Evolutionary conservation across 2,888 invertebrate genomes (phyloP).

Genomic region (Trachelus stipa): DNA sequence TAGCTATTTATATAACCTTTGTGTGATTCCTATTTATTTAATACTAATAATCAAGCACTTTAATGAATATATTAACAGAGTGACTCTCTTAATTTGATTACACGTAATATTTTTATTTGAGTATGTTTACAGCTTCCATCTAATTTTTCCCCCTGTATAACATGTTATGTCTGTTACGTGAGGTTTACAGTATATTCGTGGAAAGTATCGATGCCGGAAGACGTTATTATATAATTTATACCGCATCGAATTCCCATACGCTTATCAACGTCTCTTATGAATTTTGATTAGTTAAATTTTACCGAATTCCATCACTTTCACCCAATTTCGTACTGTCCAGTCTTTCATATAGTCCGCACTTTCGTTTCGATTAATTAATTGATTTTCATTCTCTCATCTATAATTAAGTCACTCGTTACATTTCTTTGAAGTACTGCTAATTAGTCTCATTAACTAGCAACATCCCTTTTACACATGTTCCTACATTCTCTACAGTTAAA

Average conservation of each 20-base stretch:
- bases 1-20: background rate
- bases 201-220: background rate
- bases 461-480: background rate
- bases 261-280: background rate
- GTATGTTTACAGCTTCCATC: background rate
- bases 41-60: background rate
- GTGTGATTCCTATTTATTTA: background rate
- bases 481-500: background rate
- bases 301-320: background rate
- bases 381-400: background rate
- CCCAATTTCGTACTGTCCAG: background rate
- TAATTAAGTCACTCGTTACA: background rate
- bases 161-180: no score
- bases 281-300: background rate
- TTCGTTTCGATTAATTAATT: background rate
- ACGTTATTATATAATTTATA: background rate
- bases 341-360: no score
- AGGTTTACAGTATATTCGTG: background rate
- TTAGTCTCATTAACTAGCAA: background rate
- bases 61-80: background rate
- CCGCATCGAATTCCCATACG: background rate
- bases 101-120: background rate
- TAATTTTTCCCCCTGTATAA: background rate
- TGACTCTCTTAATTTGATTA: background rate
- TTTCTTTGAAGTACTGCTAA: background rate